Percentiles rank a stretch among this genome's conserved stretches.
Evolutionary conservation across 2,113 vertebrate species (phyloP).

Genomic region (Boulengeromyrus knoepffleri): DNA sequence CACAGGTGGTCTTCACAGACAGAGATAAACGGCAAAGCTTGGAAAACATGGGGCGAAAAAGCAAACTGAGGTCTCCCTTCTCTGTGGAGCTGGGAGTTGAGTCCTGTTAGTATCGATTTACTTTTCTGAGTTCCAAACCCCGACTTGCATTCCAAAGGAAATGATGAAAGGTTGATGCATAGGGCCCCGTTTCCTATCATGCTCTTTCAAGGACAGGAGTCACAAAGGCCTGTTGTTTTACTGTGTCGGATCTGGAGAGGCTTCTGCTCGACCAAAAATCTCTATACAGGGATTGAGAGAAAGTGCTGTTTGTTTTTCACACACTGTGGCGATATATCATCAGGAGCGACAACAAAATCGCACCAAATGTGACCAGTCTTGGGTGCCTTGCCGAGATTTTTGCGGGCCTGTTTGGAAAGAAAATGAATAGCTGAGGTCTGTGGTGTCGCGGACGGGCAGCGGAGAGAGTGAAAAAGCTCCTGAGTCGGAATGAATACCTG

Average conservation of each 20-base stretch:
- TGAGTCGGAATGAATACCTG: background rate
- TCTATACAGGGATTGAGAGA: background rate
- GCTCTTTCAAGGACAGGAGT: background rate
- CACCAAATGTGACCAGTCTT: background rate
- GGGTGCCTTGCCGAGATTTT: background rate
- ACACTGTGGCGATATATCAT: background rate
- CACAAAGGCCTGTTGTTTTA: background rate
- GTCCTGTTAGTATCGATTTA: constrained; percentile 6
- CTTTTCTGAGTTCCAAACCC: background rate
- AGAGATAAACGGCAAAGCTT: background rate
- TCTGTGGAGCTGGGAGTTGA: background rate
- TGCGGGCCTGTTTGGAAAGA: background rate
- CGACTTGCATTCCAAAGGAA: constrained; percentile 2
- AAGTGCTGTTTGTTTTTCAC: background rate
- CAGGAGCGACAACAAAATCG: background rate
- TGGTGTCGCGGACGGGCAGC: background rate
- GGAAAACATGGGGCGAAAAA: background rate
- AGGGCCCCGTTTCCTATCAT: background rate
- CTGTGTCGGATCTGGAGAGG: background rate
- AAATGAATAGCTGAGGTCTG: background rate
- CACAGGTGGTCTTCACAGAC: constrained; percentile 3
- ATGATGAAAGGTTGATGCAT: background rate
- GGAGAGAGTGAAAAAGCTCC: background rate
- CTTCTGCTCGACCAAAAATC: background rate
- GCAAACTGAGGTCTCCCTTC: background rate